Conservation (phyloP, 1,140 invertebrate species). For the Dreissena polymorpha region DNA sequence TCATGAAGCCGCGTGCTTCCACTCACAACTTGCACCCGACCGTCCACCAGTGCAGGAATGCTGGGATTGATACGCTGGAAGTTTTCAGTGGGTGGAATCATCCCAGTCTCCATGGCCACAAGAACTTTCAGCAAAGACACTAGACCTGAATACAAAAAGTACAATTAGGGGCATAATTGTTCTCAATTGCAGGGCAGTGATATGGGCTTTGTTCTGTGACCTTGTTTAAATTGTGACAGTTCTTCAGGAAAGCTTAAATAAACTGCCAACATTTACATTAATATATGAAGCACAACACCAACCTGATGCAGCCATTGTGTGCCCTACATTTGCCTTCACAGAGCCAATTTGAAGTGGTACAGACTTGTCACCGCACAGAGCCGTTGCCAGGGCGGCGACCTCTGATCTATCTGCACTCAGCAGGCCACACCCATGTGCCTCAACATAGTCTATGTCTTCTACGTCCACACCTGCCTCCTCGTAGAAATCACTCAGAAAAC, state of each 20-base stretch:
- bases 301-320: not conserved
- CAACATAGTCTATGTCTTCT: not conserved
- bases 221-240: too few relatives aligned
- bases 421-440: not conserved
- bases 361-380: not conserved
- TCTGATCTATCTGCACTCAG: not conserved
- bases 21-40: not conserved
- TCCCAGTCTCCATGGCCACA: not conserved
- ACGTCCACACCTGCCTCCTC: not conserved
- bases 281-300: not conserved
- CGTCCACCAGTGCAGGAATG: not conserved
- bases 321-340: not conserved
- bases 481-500: not conserved
- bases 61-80: not conserved
- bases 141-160: not conserved
- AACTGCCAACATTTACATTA: too few relatives aligned
- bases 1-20: not conserved
- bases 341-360: not conserved
- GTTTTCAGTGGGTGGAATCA: not conserved
- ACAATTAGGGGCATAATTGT: too few relatives aligned
- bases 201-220: too few relatives aligned
- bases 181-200: too few relatives aligned
- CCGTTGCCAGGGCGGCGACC: not conserved
- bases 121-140: not conserved
- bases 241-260: too few relatives aligned